phyloP scores from a whole-genome alignment of 2,113 vertebrate species.

The Laterallus jamaicensis region DNA sequence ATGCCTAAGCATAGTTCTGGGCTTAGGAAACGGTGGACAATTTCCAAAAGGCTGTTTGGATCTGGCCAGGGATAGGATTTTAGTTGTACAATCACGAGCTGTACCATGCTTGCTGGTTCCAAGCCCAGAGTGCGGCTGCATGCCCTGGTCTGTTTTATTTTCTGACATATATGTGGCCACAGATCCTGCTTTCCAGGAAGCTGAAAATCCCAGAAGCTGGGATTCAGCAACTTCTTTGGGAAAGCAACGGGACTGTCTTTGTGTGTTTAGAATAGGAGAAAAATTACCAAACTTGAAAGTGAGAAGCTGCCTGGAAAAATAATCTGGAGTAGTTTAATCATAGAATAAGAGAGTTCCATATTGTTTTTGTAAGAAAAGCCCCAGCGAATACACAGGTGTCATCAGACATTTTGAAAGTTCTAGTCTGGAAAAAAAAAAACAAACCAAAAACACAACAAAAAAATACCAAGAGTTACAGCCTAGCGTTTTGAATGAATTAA shows the following conservation, averaged over 20 bases:
- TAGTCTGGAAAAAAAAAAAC: background rate
- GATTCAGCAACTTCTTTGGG: background rate
- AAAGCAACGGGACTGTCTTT: background rate
- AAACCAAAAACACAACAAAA: too few species aligned
- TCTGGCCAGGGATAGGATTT: background rate
- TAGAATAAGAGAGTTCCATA: background rate
- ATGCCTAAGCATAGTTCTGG: constrained; percentile 30
- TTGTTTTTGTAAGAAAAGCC: background rate
- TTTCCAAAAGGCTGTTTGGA: constrained; percentile 24
- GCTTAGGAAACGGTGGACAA: background rate
- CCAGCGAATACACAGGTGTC: background rate
- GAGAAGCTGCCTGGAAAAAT: background rate
- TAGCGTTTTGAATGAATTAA: background rate
- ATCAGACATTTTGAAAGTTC: background rate
- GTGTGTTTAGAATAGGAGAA: background rate
- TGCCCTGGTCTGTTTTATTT: constrained; percentile 21
- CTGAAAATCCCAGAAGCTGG: background rate
- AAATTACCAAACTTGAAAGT: background rate
- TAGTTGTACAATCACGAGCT: background rate
- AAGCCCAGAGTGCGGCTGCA: background rate
- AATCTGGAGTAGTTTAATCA: background rate
- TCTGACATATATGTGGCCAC: background rate
- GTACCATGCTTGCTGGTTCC: background rate
- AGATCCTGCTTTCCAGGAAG: constrained; percentile 32
- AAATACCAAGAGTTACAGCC: background rate